Evolutionary conservation across 92 coral and sea anemone genomes (phyloP), one percentile per base, ranked within the genome.

Genomic region (Epizoanthus fatuus): DNA sequence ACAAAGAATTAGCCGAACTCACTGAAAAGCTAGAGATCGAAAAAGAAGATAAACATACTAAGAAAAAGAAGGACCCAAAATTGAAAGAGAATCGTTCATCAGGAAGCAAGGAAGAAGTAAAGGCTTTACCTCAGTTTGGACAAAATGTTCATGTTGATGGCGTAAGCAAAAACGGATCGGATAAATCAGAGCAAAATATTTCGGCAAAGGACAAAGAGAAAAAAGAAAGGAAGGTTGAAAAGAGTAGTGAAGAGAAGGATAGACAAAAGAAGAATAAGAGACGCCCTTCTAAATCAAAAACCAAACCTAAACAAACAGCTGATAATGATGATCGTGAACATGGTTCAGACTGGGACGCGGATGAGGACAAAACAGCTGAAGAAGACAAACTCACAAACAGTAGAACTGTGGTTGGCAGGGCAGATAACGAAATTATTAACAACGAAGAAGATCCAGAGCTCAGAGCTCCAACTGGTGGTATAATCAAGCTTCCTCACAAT

Each of bases 21-120:
- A 94, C 96, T 7, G 96, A 94, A 17, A 86, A 76, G 14, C 73
- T 94, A 52, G 95, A 90, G 6, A 84, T 38, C 20, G 90, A 92
- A 63, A 90, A 82, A 22, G 86, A 90, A 15, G 77, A 60, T 7
- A 92, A 77, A 66, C 74, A 86, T 17, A 37, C 74, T 0, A 92
- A 84, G 63, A 81, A 63, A 47, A 90, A 74, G 49, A 79, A 82
- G n/a, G 79, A 81, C 5, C 83, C 47, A 22, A 73, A 59, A 65
- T 15, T n/a, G 25, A 88, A 80, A 44, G 96, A 88, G 55, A 56
- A 57, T 14, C 3, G 53, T 20, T 59, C 17, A 47, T 15, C 79
- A 22, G 72, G 63, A 39, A 62, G 69, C 57, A 70, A 87, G 79
- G 68, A 79, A 38, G 87, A 79, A 35, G 80, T 70, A 64, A 72